These are phyloP conservation scores for Proisotoma minuta DNA, from an alignment of 2,888 invertebrate genomes.

Conservation along the genomic window DNA sequence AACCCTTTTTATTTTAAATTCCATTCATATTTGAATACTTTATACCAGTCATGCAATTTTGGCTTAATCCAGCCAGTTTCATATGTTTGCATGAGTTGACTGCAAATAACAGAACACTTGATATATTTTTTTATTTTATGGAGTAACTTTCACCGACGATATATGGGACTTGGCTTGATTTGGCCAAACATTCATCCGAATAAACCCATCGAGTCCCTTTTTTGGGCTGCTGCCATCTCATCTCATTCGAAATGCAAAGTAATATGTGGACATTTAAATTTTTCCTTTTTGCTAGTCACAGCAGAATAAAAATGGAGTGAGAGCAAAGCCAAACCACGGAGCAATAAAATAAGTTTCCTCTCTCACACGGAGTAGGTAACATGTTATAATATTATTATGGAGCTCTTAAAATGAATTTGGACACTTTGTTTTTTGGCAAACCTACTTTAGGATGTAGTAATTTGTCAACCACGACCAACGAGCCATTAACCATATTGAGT, in stretches of 20 bases:
- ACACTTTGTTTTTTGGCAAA: too few relatives aligned
- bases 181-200: neutral
- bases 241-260: slow-evolving; percentile 41
- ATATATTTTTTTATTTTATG: neutral
- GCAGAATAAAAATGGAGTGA: slow-evolving; percentile 15
- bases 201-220: slow-evolving; percentile 14
- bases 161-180: neutral
- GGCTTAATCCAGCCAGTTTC: too few relatives aligned
- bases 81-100: neutral
- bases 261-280: slow-evolving; percentile 29
- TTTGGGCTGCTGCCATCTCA: slow-evolving; percentile 38
- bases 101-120: neutral
- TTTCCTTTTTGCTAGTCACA: slow-evolving; percentile 24
- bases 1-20: too few relatives aligned
- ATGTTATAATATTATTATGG: too few relatives aligned
- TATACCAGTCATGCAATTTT: too few relatives aligned
- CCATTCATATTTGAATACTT: too few relatives aligned
- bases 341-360: slow-evolving; percentile 25
- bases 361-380: too few relatives aligned
- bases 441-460: too few relatives aligned
- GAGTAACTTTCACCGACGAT: neutral
- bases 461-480: too few relatives aligned
- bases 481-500: too few relatives aligned
- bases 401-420: too few relatives aligned
- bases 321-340: slow-evolving; percentile 17